Evolutionary conservation across 2,797 vertebrate genomes (phyloP).

Genomic region (Microctenopoma stevenorrisi): DNA sequence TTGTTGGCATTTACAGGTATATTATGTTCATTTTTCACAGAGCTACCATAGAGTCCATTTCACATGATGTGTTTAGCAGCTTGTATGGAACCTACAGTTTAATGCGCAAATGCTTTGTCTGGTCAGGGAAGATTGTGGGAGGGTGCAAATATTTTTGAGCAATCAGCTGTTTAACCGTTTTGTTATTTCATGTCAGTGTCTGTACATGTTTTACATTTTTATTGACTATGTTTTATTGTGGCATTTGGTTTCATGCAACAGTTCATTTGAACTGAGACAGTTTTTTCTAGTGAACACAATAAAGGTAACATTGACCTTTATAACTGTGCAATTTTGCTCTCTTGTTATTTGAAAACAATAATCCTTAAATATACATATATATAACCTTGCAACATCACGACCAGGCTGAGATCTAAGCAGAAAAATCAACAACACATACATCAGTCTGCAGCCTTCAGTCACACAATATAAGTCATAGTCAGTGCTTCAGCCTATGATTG

Average conservation of each 20-base stretch:
- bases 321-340: constrained; percentile 1
- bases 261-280: neutral
- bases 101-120: too few species aligned
- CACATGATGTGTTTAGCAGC: too few species aligned
- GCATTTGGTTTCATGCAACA: neutral
- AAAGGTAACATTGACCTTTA: neutral
- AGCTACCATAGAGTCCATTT: too few species aligned
- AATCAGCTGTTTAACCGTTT: too few species aligned
- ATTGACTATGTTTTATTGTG: neutral
- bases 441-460: constrained; percentile 23
- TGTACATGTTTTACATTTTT: neutral
- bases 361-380: neutral
- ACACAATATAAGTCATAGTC: constrained; percentile 33
- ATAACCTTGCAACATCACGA: constrained; percentile 2
- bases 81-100: too few species aligned
- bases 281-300: neutral
- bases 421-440: constrained; percentile 16
- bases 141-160: too few species aligned
- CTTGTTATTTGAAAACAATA: constrained; percentile 1
- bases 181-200: neutral
- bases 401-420: neutral
- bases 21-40: too few species aligned
- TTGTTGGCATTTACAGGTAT: too few species aligned
- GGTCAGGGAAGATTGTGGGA: too few species aligned
- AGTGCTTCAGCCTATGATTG: constrained; percentile 31